phyloP scores from a whole-genome alignment of 2,113 vertebrate species.

The Aptenodytes forsteri region DNA sequence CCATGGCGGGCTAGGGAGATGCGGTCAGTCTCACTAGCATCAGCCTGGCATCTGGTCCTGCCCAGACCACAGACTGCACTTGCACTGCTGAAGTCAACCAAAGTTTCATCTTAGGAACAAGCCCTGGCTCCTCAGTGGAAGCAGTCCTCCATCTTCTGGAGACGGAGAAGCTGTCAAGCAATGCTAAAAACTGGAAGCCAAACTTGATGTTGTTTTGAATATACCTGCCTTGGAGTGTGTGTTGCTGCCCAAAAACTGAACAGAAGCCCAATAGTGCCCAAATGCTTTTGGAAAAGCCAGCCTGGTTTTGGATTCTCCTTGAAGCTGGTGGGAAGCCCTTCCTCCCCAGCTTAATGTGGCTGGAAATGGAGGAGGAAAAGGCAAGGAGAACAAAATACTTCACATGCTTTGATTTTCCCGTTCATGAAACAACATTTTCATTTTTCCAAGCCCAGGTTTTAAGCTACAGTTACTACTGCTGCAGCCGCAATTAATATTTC shows the following conservation, averaged over 20 bases:
- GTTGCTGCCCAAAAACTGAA: background rate
- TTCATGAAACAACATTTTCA: background rate
- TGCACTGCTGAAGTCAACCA: background rate
- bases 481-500: slow-evolving; percentile 25
- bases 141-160: background rate
- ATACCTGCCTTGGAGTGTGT: background rate
- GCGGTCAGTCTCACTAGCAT: background rate
- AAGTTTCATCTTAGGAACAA: background rate
- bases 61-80: background rate
- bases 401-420: background rate
- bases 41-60: background rate
- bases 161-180: background rate
- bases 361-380: background rate
- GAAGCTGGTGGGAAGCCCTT: background rate
- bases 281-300: background rate
- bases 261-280: background rate
- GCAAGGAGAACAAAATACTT: background rate
- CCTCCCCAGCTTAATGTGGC: background rate
- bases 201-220: background rate
- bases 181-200: background rate
- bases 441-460: background rate
- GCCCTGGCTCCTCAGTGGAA: background rate
- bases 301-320: background rate
- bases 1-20: background rate
- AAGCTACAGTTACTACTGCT: background rate